These are phyloP conservation scores for Nasua narica DNA, from an alignment of 2,797 vertebrate genomes.

Conservation along the genomic window DNA sequence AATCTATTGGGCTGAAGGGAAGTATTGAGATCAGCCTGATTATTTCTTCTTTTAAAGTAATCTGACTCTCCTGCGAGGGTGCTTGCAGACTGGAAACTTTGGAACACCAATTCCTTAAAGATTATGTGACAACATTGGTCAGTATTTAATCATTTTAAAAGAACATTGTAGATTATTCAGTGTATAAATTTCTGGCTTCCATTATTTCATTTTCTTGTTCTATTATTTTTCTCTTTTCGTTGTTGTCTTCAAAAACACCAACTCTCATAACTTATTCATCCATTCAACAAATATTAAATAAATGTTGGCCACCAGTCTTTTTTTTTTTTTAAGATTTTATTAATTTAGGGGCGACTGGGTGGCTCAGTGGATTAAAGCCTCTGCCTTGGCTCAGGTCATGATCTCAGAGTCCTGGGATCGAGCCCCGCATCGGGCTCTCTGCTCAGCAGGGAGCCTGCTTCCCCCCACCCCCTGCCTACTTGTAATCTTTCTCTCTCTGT, in stretches of 20 bases:
- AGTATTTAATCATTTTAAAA: constrained; percentile 14
- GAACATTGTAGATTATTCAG: not conserved
- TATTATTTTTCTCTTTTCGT: constrained; percentile 1
- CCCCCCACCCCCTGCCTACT: too few species aligned
- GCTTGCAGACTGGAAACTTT: not conserved
- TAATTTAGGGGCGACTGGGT: too few species aligned
- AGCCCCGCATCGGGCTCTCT: too few species aligned
- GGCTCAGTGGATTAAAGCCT: too few species aligned
- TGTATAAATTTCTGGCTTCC: not conserved
- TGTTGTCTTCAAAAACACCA: not conserved
- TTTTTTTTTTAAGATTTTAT: too few species aligned
- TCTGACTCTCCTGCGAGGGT: not conserved
- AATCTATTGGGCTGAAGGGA: not conserved
- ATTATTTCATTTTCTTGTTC: not conserved
- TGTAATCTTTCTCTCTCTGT: too few species aligned
- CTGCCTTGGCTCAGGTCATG: too few species aligned
- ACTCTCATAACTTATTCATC: not conserved
- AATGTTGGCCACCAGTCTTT: not conserved
- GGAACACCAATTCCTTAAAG: not conserved
- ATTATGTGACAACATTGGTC: not conserved
- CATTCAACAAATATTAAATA: not conserved
- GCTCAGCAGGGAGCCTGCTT: too few species aligned
- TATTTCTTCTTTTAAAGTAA: not conserved
- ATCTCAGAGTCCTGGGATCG: too few species aligned
- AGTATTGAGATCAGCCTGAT: not conserved